Evolutionary conservation across 2,113 vertebrate species (phyloP), one percentile per base, ranked within the genome.

Genomic region (Python bivittatus): DNA sequence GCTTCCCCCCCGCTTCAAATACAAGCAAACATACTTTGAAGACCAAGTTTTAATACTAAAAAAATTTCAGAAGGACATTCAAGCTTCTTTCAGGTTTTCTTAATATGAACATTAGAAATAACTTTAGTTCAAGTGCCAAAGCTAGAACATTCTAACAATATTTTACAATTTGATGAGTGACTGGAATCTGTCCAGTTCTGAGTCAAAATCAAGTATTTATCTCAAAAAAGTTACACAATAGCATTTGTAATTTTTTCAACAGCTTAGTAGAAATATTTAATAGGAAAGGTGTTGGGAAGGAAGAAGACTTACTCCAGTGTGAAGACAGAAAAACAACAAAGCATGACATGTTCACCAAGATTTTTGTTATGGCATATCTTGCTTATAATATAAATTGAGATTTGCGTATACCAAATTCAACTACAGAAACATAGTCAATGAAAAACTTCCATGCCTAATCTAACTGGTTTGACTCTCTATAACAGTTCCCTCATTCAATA

Each of bases 81-180:
- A 17, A 84, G 12, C 42, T 60, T 83, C 29, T 84, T 85, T 22
- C 38, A 89, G 17, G 5, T 84, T 9, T 61, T 85, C 72, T 84
- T 60, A 61, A 53, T 15, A n/a, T 89, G 87, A 89, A 92, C 42
- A 61, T 44, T 52, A 85, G 56, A 92, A 84, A 92, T 84, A 68
- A 61, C 44, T 89, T 92, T 25, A 33, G 68, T 53, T 42, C 56
- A 89, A 53, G 87, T 85, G 87, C 72, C 87, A 89, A 79, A 57
- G 64, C 88, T 91, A 23, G 61, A 92, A 88, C 33, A 68, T 54
- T 89, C 88, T 79, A 53, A 38, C 29, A 83, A 92, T 33, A 61
- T 11, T 8, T 29, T 22, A 83, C 0, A 29, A 29, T 10, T 61
- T 91, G 91, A 92, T 68, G 88, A 29, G 29, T 42, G 10, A 25